These are phyloP conservation scores for Drosophila basisetae DNA, from an alignment of 2,888 invertebrate genomes.

Conservation along the genomic window DNA sequence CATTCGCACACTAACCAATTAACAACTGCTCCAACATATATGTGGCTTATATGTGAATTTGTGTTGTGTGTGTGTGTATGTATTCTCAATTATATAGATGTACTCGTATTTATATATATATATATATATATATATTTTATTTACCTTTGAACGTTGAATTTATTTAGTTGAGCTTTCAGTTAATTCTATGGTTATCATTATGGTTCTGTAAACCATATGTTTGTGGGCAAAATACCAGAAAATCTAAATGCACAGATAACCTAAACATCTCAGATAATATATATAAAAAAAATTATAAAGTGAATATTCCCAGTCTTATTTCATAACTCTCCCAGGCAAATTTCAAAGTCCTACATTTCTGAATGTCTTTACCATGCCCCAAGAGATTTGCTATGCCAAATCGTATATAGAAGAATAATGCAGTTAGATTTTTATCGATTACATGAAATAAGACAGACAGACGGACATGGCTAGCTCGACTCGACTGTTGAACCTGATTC, in stretches of 20 bases:
- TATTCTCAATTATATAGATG: not conserved
- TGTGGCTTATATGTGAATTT: not conserved
- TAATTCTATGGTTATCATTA: not conserved
- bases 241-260: not conserved
- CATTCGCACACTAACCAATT: constrained; percentile 26
- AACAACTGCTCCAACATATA: constrained; percentile 4
- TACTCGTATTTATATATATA: not conserved
- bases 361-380: not conserved
- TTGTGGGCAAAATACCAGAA: not conserved
- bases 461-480: too few relatives aligned
- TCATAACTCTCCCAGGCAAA: not conserved
- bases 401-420: not conserved
- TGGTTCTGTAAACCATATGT: not conserved
- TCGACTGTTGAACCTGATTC: not conserved
- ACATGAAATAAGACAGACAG: not conserved
- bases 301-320: not conserved
- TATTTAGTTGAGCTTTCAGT: not conserved
- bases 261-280: not conserved
- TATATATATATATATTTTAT: not conserved
- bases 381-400: constrained; percentile 11
- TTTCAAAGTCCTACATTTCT: not conserved
- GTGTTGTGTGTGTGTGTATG: not conserved
- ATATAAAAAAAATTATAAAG: not conserved
- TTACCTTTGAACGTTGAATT: not conserved
- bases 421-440: not conserved